These are phyloP conservation scores for Branchinecta lynchi DNA, from an alignment of 1,140 invertebrate species.

Conservation along the genomic window DNA sequence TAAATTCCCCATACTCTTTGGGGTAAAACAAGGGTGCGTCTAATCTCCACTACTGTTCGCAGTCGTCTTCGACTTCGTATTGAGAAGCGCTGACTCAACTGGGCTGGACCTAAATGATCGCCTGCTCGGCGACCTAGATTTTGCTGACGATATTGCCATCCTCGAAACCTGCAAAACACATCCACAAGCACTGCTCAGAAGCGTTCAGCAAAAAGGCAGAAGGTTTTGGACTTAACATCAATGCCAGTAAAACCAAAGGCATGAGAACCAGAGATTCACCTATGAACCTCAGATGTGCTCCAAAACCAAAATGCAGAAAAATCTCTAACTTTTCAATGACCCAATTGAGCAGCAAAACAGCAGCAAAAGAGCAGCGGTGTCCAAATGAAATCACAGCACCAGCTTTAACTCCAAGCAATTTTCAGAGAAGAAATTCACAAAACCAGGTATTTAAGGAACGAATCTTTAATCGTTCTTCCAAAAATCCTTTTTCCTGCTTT, in stretches of 20 bases:
- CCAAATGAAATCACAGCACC: no score
- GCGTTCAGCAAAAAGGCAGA: slow-evolving; percentile 9
- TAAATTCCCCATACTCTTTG: not conserved
- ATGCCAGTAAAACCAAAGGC: slow-evolving; percentile 1
- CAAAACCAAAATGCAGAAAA: no score
- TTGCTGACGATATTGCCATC: no score
- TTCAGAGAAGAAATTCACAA: no score
- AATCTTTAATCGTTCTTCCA: no score
- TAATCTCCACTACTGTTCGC: not conserved
- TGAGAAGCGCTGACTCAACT: not conserved
- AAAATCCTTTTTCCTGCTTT: no score
- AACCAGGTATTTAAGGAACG: no score
- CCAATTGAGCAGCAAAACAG: no score
- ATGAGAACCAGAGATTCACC: not conserved
- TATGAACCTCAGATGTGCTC: no score
- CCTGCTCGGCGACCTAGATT: slow-evolving; percentile 8
- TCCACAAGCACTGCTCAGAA: not conserved
- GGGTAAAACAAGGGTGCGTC: slow-evolving; percentile 4
- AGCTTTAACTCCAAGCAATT: no score
- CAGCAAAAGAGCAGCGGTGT: no score
- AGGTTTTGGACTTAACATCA: slow-evolving; percentile 1
- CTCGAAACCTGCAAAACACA: slow-evolving; percentile 9
- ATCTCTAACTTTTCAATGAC: no score
- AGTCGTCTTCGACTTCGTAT: not conserved
- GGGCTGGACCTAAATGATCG: not conserved